Evolutionary conservation across 2,888 invertebrate species (phyloP).

Genomic region (Himalopsyche anomala): DNA sequence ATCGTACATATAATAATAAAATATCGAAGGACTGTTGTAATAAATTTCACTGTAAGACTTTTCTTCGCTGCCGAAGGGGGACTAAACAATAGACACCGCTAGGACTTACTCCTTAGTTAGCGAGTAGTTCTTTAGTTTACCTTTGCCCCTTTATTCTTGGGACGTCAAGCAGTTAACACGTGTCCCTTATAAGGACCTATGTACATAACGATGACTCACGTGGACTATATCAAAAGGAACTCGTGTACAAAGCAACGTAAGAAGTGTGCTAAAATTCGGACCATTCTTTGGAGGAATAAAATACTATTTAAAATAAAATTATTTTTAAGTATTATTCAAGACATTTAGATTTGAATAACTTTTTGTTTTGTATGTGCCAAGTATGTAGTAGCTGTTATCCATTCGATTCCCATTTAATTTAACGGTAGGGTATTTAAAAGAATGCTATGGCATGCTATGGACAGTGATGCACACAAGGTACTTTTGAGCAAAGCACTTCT

Average conservation of each 20-base stretch:
- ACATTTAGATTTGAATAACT: too few species aligned
- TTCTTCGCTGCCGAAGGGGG: conserved; percentile 47
- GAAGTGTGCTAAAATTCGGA: conserved; percentile 43
- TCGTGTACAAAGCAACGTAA: neutral
- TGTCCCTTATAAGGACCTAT: conserved; percentile 57
- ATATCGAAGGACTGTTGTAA: neutral
- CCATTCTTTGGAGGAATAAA: neutral
- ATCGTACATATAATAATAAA: neutral
- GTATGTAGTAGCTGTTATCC: too few species aligned
- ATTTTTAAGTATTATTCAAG: neutral
- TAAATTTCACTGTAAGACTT: neutral
- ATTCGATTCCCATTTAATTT: too few species aligned
- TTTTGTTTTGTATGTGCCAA: too few species aligned
- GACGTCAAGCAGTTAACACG: conserved; percentile 65
- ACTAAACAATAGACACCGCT: conserved; percentile 53
- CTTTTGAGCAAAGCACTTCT: too few species aligned
- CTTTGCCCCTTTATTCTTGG: conserved; percentile 48
- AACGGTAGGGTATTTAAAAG: too few species aligned
- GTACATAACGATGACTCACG: conserved; percentile 27
- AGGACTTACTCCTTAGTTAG: conserved; percentile 32
- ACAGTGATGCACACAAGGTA: too few species aligned
- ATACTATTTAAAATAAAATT: neutral
- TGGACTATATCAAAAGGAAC: neutral
- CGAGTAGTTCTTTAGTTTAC: conserved; percentile 17
- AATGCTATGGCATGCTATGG: too few species aligned